Percentiles rank a stretch among this genome's conserved stretches.
Evolutionary conservation across 35 echinoderm and acorn worm genomes (phyloP).

Genomic region (Anneissia japonica): DNA sequence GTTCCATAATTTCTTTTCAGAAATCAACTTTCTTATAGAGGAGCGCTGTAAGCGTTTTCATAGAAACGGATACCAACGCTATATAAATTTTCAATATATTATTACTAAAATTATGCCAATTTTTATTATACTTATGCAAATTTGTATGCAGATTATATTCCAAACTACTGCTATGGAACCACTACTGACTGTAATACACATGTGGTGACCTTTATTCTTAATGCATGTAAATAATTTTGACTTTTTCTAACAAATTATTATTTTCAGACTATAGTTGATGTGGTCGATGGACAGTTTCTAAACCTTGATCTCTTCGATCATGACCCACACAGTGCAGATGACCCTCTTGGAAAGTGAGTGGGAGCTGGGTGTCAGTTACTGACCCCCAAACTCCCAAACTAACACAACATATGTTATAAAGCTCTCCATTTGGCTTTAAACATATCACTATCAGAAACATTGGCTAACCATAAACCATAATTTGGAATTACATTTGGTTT

Average conservation of each 20-base stretch:
- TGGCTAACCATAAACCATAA: too few species aligned
- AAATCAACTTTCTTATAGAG: too few species aligned
- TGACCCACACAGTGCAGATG: constrained; percentile 79
- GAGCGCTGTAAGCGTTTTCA: too few species aligned
- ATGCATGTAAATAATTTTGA: background rate
- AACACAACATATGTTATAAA: background rate
- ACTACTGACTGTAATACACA: background rate
- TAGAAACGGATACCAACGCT: too few species aligned
- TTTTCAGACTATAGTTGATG: constrained; percentile 83
- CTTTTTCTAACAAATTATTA: background rate
- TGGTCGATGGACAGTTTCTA: constrained; percentile 71
- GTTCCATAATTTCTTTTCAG: too few species aligned
- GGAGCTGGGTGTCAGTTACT: background rate
- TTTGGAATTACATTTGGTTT: too few species aligned
- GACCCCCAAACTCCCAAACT: background rate
- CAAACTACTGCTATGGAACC: background rate
- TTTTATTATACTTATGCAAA: too few species aligned
- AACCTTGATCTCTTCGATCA: constrained; percentile 87
- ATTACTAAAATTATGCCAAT: too few species aligned
- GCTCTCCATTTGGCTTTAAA: too few species aligned
- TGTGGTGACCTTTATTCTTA: constrained; percentile 3
- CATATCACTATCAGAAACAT: too few species aligned
- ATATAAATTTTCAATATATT: too few species aligned
- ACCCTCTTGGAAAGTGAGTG: constrained; percentile 80
- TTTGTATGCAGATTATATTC: too few species aligned